These are phyloP conservation scores for Gandaritis pyraliata DNA, from an alignment of 2,888 invertebrate species.

Conservation along the genomic window DNA sequence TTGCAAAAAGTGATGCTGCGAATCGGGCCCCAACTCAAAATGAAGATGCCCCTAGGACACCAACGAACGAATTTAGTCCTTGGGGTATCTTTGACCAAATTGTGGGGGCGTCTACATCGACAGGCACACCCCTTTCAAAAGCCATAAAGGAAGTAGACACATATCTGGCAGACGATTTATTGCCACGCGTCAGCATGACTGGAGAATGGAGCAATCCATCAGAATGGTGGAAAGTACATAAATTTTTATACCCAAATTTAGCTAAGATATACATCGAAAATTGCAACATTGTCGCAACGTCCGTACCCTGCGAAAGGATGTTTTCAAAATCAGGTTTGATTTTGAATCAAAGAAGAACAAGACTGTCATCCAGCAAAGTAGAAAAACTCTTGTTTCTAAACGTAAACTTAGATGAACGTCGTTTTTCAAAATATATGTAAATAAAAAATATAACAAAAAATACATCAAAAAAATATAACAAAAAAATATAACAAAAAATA, in stretches of 20 bases:
- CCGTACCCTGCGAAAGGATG: not conserved
- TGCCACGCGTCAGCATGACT: constrained; percentile 5
- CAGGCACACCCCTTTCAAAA: not conserved
- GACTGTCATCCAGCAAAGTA: too few relatives aligned
- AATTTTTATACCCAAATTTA: constrained; percentile 4
- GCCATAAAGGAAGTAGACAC: constrained; percentile 10
- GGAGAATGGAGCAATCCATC: constrained; percentile 8
- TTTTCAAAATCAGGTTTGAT: not conserved
- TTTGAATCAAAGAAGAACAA: constrained; percentile 25
- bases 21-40: not conserved
- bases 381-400: too few relatives aligned
- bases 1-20: not conserved
- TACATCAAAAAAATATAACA: too few relatives aligned
- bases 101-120: not conserved
- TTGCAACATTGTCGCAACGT: not conserved
- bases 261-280: not conserved
- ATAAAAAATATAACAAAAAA: too few relatives aligned
- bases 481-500: too few relatives aligned
- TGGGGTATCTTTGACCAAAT: constrained; percentile 10
- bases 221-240: constrained; percentile 3
- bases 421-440: too few relatives aligned
- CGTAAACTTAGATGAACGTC: too few relatives aligned
- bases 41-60: not conserved
- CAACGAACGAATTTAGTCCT: constrained; percentile 7
- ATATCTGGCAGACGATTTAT: constrained; percentile 11